phyloP scores from a whole-genome alignment of 53 echinoderm and acorn worm genomes.

The Luidia sarsii region DNA sequence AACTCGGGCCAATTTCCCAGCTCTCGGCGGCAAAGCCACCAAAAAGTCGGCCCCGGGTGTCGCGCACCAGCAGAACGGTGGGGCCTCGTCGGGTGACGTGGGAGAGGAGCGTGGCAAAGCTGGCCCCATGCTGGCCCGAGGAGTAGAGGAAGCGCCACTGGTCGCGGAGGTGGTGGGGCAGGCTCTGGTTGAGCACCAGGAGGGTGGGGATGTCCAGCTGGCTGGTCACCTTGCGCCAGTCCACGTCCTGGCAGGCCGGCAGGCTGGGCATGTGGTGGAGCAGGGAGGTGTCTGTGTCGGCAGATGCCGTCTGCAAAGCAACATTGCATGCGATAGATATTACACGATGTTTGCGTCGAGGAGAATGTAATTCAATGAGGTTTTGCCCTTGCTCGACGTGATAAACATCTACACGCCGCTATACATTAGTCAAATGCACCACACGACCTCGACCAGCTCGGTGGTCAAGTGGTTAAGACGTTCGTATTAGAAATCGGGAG shows the following conservation, averaged over 20 bases:
- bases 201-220: conserved; percentile 80
- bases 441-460: too few species aligned
- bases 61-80: conserved; percentile 76
- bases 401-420: too few species aligned
- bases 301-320: conserved; percentile 29
- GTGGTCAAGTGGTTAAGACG: too few species aligned
- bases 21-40: conserved; percentile 91
- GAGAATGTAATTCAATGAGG: too few species aligned
- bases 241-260: conserved; percentile 71
- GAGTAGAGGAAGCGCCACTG: conserved; percentile 81
- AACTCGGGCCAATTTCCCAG: conserved; percentile 79
- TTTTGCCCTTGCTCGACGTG: too few species aligned
- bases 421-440: too few species aligned
- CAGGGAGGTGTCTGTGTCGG: conserved; percentile 49
- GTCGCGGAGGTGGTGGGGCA: conserved; percentile 62
- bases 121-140: conserved; percentile 76
- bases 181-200: conserved; percentile 78
- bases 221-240: conserved; percentile 67
- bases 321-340: too few species aligned
- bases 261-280: conserved; percentile 61
- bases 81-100: conserved; percentile 80
- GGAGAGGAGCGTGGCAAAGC: conserved; percentile 86
- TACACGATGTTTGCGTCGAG: too few species aligned
- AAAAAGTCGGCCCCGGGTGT: conserved; percentile 83
- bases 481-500: too few species aligned